phyloP scores from a whole-genome alignment of 1,140 invertebrate genomes.

The Drosophila novamexicana region DNA sequence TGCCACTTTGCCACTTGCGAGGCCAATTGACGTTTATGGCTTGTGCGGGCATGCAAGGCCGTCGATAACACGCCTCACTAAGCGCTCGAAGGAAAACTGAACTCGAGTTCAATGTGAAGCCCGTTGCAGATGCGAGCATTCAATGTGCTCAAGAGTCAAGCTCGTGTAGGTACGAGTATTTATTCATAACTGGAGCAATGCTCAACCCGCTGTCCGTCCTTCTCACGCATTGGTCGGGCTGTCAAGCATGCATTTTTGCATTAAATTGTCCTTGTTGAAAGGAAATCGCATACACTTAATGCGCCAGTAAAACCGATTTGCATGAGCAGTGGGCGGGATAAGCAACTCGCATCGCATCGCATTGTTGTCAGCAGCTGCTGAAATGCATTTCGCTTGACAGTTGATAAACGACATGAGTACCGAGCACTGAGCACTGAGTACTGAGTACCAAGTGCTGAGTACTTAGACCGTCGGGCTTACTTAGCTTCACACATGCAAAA shows the following conservation, averaged over 20 bases:
- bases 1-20: constrained; percentile 28
- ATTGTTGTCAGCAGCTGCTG: constrained; percentile 57
- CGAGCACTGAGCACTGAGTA: constrained; percentile 22
- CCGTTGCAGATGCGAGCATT: constrained; percentile 19
- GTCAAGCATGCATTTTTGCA: constrained; percentile 75
- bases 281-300: constrained; percentile 80
- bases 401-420: constrained; percentile 76
- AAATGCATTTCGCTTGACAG: constrained; percentile 72
- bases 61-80: constrained; percentile 72
- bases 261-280: constrained; percentile 79
- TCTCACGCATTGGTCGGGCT: constrained; percentile 51
- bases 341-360: constrained; percentile 43
- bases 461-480: constrained; percentile 41
- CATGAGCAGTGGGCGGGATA: constrained; percentile 38
- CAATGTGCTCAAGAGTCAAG: constrained; percentile 37
- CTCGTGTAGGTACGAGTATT: constrained; percentile 42
- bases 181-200: constrained; percentile 72
- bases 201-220: constrained; percentile 13
- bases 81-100: constrained; percentile 37
- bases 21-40: constrained; percentile 78
- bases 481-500: constrained; percentile 40
- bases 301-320: constrained; percentile 69
- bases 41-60: constrained; percentile 74
- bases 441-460: constrained; percentile 26
- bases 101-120: constrained; percentile 4